Conservation (phyloP, 2,797 vertebrate species). For the Novumbra hubbsi region DNA sequence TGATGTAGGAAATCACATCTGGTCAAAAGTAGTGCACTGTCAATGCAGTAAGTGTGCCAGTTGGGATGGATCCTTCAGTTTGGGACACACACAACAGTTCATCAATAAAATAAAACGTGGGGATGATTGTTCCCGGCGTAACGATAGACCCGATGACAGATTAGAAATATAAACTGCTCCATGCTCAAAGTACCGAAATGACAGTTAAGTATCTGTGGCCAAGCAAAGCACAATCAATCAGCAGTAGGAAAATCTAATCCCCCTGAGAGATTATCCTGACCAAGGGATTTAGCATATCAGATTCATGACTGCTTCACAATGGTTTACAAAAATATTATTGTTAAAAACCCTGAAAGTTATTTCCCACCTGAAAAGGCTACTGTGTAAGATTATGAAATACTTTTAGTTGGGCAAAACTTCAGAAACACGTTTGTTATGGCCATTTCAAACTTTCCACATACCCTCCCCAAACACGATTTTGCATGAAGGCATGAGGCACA, state of each 20-base stretch:
- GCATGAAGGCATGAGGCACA: not conserved
- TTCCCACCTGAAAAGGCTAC: not conserved
- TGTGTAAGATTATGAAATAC: constrained; percentile 4
- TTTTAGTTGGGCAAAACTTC: not conserved
- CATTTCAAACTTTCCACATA: constrained; percentile 16
- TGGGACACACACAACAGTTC: constrained; percentile 40
- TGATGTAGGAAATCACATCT: not conserved
- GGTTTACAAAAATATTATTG: constrained; percentile 4
- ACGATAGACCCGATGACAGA: constrained; percentile 25
- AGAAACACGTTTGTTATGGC: not conserved
- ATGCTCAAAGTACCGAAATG: constrained; percentile 23
- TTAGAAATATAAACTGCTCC: not conserved
- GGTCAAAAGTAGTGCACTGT: not conserved
- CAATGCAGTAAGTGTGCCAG: not conserved
- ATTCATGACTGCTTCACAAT: constrained; percentile 31
- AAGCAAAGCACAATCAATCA: constrained; percentile 53
- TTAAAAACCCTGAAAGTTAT: constrained; percentile 1
- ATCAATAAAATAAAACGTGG: constrained; percentile 18
- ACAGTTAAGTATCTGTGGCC: constrained; percentile 34
- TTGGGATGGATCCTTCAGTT: not conserved
- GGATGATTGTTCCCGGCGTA: constrained; percentile 37
- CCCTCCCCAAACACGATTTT: constrained; percentile 4
- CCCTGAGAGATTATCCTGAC: not conserved
- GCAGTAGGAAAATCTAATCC: constrained; percentile 7
- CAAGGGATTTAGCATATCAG: constrained; percentile 31